Conservation (phyloP, 2,797 vertebrate genomes). For the Syngnathus acus region DNA sequence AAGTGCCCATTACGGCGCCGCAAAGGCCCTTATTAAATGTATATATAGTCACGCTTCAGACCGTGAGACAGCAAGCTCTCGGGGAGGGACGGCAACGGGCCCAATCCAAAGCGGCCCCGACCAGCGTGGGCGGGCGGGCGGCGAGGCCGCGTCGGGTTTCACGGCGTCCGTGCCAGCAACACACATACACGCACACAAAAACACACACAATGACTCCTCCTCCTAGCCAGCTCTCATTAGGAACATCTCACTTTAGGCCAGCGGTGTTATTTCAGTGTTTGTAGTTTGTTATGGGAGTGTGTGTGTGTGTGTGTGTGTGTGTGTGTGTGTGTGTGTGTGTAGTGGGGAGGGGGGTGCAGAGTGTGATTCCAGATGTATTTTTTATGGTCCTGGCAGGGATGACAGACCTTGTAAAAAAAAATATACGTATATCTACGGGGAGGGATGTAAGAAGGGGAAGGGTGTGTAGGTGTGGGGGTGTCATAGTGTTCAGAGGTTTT, state of each 20-base stretch:
- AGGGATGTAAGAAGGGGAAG: slow-evolving; percentile 27
- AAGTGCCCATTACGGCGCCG: slow-evolving; percentile 70
- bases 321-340: slow-evolving; percentile 24
- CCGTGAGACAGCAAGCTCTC: slow-evolving; percentile 44
- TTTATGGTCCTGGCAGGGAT: slow-evolving; percentile 68
- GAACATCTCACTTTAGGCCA: slow-evolving; percentile 62
- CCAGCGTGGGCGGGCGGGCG: slow-evolving; percentile 42
- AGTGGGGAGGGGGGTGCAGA: slow-evolving; percentile 33
- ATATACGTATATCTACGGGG: slow-evolving; percentile 47
- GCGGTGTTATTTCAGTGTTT: slow-evolving; percentile 67
- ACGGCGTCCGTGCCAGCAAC: slow-evolving; percentile 8
- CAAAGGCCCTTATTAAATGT: slow-evolving; percentile 77
- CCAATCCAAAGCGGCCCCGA: slow-evolving; percentile 52
- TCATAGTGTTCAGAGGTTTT: slow-evolving; percentile 41
- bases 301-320: slow-evolving; percentile 29
- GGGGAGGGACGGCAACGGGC: slow-evolving; percentile 32
- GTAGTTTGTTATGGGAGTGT: slow-evolving; percentile 60
- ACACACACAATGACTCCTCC: slow-evolving; percentile 19
- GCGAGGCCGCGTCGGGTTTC: slow-evolving; percentile 48
- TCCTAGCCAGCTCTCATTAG: slow-evolving; percentile 54
- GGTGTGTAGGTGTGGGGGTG: slow-evolving; percentile 29
- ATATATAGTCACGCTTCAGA: slow-evolving; percentile 74
- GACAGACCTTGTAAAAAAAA: slow-evolving; percentile 43
- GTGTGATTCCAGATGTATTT: slow-evolving; percentile 74
- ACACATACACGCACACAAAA: slow-evolving; percentile 30